phyloP scores from a whole-genome alignment of 2,797 vertebrate species.

The Labroides dimidiatus region DNA sequence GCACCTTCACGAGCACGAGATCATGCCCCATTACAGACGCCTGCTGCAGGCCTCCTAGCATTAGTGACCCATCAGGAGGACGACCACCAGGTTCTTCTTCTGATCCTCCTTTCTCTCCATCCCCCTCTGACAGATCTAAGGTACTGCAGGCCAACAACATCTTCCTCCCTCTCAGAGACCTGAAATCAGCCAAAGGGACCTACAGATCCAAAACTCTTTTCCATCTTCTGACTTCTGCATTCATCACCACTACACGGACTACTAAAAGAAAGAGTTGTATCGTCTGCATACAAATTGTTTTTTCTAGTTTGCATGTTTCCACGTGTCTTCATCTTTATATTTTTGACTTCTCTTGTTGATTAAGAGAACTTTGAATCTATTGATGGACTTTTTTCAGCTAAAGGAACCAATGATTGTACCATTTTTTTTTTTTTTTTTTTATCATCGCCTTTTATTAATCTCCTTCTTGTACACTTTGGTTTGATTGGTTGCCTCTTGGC shows the following conservation, averaged over 20 bases:
- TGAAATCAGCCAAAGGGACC: slow-evolving; percentile 82
- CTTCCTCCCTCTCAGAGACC: slow-evolving; percentile 57
- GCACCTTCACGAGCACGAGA: slow-evolving; percentile 95
- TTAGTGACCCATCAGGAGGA: slow-evolving; percentile 81
- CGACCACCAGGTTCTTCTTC: slow-evolving; percentile 51
- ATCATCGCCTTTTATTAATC: slow-evolving; percentile 59
- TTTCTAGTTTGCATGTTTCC: slow-evolving; percentile 55
- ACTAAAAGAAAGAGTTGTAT: slow-evolving; percentile 32
- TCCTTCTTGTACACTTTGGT: slow-evolving; percentile 49
- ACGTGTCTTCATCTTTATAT: slow-evolving; percentile 43
- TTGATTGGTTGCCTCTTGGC: slow-evolving; percentile 70
- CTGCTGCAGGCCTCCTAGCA: slow-evolving; percentile 95
- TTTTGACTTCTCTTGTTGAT: slow-evolving; percentile 66
- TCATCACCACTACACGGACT: slow-evolving; percentile 50
- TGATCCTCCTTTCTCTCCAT: slow-evolving; percentile 50
- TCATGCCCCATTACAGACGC: slow-evolving; percentile 99
- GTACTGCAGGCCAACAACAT: slow-evolving; percentile 35
- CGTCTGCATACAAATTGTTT: slow-evolving; percentile 31
- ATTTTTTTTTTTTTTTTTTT: slow-evolving; percentile 39
- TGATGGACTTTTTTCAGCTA: slow-evolving; percentile 24
- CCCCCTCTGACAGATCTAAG: slow-evolving; percentile 16
- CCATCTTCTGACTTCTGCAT: slow-evolving; percentile 25
- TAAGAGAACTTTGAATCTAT: slow-evolving; percentile 56
- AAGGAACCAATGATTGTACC: slow-evolving; percentile 55
- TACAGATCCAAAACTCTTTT: slow-evolving; percentile 34